Conservation (phyloP, 2,888 invertebrate genomes). For the Harpalus rufipes region DNA sequence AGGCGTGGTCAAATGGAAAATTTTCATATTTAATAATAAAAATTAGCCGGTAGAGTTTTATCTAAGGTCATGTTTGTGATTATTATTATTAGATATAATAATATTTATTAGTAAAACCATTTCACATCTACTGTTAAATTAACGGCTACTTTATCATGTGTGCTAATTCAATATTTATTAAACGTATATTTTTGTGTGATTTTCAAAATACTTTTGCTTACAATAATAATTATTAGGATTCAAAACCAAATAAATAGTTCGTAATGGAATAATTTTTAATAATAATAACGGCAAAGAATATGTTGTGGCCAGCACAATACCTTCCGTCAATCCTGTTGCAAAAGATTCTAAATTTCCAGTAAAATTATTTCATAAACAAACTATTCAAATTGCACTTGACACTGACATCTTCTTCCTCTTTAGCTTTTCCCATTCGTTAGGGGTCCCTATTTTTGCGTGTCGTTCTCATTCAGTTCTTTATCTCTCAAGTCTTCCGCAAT, state of each 20-base stretch:
- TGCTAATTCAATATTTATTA: neutral
- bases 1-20: slow-evolving; percentile 20
- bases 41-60: neutral
- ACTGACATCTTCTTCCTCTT: too few relatives aligned
- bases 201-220: neutral
- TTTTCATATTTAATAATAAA: slow-evolving; percentile 8
- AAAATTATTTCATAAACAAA: too few relatives aligned
- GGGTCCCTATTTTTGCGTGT: too few relatives aligned
- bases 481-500: too few relatives aligned
- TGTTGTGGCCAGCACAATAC: too few relatives aligned
- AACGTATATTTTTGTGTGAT: neutral
- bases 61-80: slow-evolving; percentile 41
- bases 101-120: slow-evolving; percentile 10
- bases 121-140: slow-evolving; percentile 9
- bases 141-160: neutral
- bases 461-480: too few relatives aligned
- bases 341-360: too few relatives aligned
- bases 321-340: too few relatives aligned
- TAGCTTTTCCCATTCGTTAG: too few relatives aligned
- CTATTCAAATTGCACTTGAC: too few relatives aligned
- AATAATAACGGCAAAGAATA: too few relatives aligned
- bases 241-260: neutral
- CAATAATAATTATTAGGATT: neutral
- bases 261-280: neutral
- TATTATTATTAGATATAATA: slow-evolving; percentile 14